Evolutionary conservation across 2,888 invertebrate species (phyloP), one percentile per base, ranked within the genome.

Genomic region (Peribatodes rhomboidaria): DNA sequence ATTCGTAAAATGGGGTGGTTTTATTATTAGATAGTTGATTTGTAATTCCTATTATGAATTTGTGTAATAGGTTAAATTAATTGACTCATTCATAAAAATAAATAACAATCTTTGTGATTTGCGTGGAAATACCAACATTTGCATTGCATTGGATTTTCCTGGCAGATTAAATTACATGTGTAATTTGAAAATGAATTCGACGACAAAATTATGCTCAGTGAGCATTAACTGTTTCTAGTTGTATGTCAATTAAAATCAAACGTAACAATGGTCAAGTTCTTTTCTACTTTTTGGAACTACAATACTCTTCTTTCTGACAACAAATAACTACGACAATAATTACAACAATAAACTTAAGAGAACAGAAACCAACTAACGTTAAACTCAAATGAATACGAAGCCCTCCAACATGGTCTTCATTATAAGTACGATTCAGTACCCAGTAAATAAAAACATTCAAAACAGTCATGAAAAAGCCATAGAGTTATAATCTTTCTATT

Each of bases 1-100:
- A 72, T 70, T 67, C 72, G 65, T 37, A 31, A 39, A 42, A 22
- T 55, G 60, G 77, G 67, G 70, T 67, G 65, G 22, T 58, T 68
- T 59, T 62, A 65, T 64, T 55, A 53, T 10, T 46, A 55, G 54
- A 14, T 53, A 14, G 47, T 31, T 33, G 10, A n/a, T 18, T 50
- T 50, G 8, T 35, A 18, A 9, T 35, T 50, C 33, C 35, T 20
- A 50, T 35, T 50, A 58, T 47, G 20, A 33, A 46, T 46, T 47
- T 46, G 39, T 52, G 47, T 16, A 53, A 31, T 39, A 53, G 31
- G 11, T 42, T 58, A 47, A 58, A 54, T 47, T 58, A 53, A 57
- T 18, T 53, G 31, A 33, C 11, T 20, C 4, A 18, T 42, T 41
- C 14, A 49, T 50, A n/a, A 33, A n/a, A 35, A n/a, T 6, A 20